A percentile compares a stretch with the other conserved stretches of the same genome.
phyloP scores from a whole-genome alignment of 2,797 vertebrate species.

The Sphaeramia orbicularis region DNA sequence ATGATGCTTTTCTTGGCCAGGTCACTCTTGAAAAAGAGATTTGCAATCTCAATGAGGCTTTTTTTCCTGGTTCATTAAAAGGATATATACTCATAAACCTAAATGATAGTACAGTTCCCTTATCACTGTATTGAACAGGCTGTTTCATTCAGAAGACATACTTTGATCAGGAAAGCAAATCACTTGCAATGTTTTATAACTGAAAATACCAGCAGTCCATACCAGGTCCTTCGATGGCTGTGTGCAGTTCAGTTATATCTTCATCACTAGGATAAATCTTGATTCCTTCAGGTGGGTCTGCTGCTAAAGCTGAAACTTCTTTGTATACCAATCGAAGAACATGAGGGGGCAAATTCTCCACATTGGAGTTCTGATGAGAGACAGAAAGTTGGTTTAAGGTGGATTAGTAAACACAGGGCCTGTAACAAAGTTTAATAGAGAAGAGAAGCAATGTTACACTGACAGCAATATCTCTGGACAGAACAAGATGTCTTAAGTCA shows the following conservation, averaged over 20 bases:
- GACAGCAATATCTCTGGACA: too few relatives aligned
- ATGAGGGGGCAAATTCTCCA: conserved; percentile 96
- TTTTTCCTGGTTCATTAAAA: too few relatives aligned
- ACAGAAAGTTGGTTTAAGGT: neutral
- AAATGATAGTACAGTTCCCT: neutral
- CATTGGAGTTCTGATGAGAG: conserved; percentile 91
- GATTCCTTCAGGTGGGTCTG: conserved; percentile 94
- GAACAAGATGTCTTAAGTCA: too few relatives aligned
- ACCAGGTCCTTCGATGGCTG: conserved; percentile 95
- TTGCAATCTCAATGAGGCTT: too few relatives aligned
- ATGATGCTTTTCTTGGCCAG: too few relatives aligned
- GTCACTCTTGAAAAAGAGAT: too few relatives aligned
- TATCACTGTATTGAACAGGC: neutral
- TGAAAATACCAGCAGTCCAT: conserved; percentile 12
- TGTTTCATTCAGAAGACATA: neutral
- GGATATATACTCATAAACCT: neutral
- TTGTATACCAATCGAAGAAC: conserved; percentile 96
- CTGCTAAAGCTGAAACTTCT: conserved; percentile 92
- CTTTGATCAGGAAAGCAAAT: too few relatives aligned
- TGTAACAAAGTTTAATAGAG: too few relatives aligned
- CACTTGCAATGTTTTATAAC: too few relatives aligned
- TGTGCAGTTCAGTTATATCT: conserved; percentile 94
- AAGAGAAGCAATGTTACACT: too few relatives aligned
- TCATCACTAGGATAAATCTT: conserved; percentile 96
- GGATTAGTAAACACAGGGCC: neutral